Base-by-base conservation (phyloP, 2,888 invertebrate genomes). In the Conchocele bisecta region DNA sequence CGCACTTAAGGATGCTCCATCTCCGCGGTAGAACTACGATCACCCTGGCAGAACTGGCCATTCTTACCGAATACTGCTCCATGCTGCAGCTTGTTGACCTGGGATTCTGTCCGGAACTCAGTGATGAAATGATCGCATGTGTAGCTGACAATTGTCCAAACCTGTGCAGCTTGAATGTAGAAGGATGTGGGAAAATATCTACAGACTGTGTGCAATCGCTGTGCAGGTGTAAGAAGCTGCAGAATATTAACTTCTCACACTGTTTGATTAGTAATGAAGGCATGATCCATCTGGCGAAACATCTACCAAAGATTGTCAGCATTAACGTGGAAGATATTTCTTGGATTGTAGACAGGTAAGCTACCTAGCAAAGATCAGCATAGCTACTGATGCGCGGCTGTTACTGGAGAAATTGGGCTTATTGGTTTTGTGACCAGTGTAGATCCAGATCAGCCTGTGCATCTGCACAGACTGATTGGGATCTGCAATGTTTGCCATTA, bases 301-400 rank as follows among this genome's bases (percentile, higher is more conserved):
- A 71, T 29, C 46, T 85, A 13, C 22, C 56, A 1, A 44, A 58
- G 7, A 70, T 86, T n/a, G 56, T 67, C 15, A 68, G 67, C 26
- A 69, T 86, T 6, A 85, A 85, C 50, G 72, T 85, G 46, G 86
- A 86, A 70, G 86, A 85, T 20, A 85, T 84, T 26, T 72, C 80
- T 37, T 82, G 78, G 65, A 80, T 85, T 7, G 78, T 74, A 33
- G 85, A 85, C 44, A 68, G 66, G 86, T 86, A 75, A 57, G 69
- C 67, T 61, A 13, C 9, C 31, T 41, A 13, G n/a, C n/a, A n/a
- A n/a, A n/a, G n/a, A n/a, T n/a, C n/a, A n/a, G n/a, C n/a, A n/a
- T n/a, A n/a, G n/a, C n/a, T n/a, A n/a, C n/a, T n/a, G n/a, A n/a
- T n/a, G n/a, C n/a, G n/a, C n/a, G n/a, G n/a, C n/a, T n/a, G n/a